Evolutionary conservation across 2,888 invertebrate genomes (phyloP), one percentile per base, ranked within the genome.

Genomic region (Malthinus seriepunctatus): DNA sequence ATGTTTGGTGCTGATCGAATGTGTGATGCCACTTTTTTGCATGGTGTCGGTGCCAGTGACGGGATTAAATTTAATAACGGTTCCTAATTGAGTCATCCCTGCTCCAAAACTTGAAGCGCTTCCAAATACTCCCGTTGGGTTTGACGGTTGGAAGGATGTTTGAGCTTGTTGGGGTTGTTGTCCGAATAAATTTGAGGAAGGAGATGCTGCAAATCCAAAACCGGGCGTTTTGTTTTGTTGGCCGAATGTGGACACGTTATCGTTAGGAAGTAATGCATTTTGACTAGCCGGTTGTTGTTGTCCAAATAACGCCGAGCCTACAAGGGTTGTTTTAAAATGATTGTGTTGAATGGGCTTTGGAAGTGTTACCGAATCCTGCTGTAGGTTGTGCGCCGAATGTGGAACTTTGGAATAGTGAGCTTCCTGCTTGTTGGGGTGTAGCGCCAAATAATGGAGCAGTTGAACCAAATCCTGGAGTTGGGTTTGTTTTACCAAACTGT

Each of bases 1-100:
- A 75, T 97, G 95, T 69, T 94, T 89, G 0, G 96, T 98, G 69
- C 87, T 93, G 65, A 99, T 95, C 63, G 85, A 92, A 73, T 88
- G 89, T 2, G 91, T 87, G 2, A 87, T 84, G 0, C 95, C 95
- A 64, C 89, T 89, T 78, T 97, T 97, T 71, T 94, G 86, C 80
- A 97, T 88, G 0, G 95, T 91, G 73, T 99, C 99, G 0, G 90
- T 91, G 1, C 95, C 95, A 31, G 89, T 87, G 0, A 92, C 88
- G 0, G 95, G 91, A 67, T 85, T 87, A 78, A 95, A 97, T 76
- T 97, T 97, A 1, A 91, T 83, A 0, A 88, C 87, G 0, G 94
- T 92, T 1, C 95, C 95, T 0, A 83, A 75, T n/a, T 82, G 80
- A 1, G 77, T 73, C 11, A 11, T 14, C 8, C 79, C 79, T 32